phyloP scores from a whole-genome alignment of 2,888 invertebrate species.

The Trilocha varians region DNA sequence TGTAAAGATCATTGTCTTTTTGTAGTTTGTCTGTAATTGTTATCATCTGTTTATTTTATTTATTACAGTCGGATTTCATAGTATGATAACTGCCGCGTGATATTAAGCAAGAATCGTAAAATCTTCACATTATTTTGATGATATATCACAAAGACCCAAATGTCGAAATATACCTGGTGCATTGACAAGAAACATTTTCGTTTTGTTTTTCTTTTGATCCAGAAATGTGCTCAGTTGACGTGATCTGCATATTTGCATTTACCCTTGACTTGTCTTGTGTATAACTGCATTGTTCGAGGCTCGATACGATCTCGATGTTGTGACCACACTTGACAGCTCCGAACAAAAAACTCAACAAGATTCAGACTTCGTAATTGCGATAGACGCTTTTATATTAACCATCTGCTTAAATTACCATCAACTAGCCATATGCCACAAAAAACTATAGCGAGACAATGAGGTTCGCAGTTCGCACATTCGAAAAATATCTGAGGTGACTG shows the following conservation, averaged over 20 bases:
- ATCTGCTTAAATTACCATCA: slow-evolving; percentile 42
- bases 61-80: no score
- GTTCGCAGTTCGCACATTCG: slow-evolving; percentile 66
- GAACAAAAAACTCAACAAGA: slow-evolving; percentile 5
- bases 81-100: no score
- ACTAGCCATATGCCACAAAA: slow-evolving; percentile 60
- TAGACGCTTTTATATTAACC: slow-evolving; percentile 25
- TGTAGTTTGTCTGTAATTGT: no score
- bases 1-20: no score
- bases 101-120: no score
- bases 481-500: slow-evolving; percentile 61
- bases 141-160: no score
- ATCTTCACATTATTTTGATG: no score
- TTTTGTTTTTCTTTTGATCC: slow-evolving; percentile 39
- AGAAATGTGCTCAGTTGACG: slow-evolving; percentile 45
- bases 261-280: slow-evolving; percentile 45
- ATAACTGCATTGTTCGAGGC: slow-evolving; percentile 33
- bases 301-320: background rate
- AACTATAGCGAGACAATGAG: slow-evolving; percentile 58
- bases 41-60: no score
- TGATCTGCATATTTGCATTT: slow-evolving; percentile 52
- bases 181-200: slow-evolving; percentile 15
- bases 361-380: slow-evolving; percentile 12
- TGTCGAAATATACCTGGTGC: no score
- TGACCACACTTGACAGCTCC: slow-evolving; percentile 1